Conservation (phyloP, 2,797 vertebrate genomes). For the Siniperca undulata region DNA sequence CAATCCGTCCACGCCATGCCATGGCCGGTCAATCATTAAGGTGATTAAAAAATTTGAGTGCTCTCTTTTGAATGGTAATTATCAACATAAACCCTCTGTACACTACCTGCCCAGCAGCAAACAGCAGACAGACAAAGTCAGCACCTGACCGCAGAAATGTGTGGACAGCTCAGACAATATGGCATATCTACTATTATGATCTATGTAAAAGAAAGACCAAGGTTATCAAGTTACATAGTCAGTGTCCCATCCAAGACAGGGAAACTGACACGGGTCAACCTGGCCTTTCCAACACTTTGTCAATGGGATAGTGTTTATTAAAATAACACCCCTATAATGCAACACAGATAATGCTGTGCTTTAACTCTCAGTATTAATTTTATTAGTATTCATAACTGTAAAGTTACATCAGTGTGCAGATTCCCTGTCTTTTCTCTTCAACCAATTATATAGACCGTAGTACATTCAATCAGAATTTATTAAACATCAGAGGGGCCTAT, state of each 20-base stretch:
- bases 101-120: too few relatives aligned
- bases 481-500: constrained; percentile 2
- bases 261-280: background rate
- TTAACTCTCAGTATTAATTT: background rate
- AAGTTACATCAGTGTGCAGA: background rate
- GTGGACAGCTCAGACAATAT: background rate
- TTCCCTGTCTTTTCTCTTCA: background rate
- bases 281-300: background rate
- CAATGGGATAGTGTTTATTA: background rate
- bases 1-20: too few relatives aligned
- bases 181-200: background rate
- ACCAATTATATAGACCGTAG: too few relatives aligned
- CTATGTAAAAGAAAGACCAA: background rate
- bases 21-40: too few relatives aligned
- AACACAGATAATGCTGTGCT: background rate
- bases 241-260: background rate
- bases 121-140: too few relatives aligned
- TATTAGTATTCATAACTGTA: background rate
- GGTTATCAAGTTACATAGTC: background rate
- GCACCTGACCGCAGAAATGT: background rate
- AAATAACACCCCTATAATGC: background rate
- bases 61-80: too few relatives aligned
- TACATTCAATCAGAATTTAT: background rate
- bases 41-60: too few relatives aligned
- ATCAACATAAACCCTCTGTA: too few relatives aligned